These are phyloP conservation scores for Sepioteuthis lessoniana DNA, from an alignment of 2,888 invertebrate genomes.

Conservation along the genomic window DNA sequence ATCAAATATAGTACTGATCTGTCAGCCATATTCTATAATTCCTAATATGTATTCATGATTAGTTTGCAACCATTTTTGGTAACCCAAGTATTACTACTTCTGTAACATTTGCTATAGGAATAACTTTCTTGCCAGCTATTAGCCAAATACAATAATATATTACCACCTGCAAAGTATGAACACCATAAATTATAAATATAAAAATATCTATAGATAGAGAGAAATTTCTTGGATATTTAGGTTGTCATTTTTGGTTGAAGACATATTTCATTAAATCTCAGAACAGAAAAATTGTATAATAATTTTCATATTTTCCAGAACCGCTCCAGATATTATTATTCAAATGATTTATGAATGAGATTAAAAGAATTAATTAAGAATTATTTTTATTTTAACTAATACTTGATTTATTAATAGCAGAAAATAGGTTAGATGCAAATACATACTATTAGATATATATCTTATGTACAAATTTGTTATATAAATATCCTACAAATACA, in stretches of 20 bases:
- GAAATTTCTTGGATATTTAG: neutral
- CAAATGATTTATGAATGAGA: neutral
- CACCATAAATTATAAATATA: neutral
- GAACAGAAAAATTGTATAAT: neutral
- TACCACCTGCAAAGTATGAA: neutral
- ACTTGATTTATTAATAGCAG: neutral
- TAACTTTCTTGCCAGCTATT: neutral
- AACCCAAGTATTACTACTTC: neutral
- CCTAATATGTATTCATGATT: conserved; percentile 33
- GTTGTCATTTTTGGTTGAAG: neutral
- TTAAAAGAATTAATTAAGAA: too few relatives aligned
- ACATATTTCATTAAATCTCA: neutral
- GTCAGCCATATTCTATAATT: conserved; percentile 33
- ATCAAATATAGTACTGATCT: conserved; percentile 20
- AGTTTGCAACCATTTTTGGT: conserved; percentile 33
- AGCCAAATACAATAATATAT: neutral
- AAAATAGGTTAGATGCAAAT: neutral
- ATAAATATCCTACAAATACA: too few relatives aligned
- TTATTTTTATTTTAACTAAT: neutral
- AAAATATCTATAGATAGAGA: neutral
- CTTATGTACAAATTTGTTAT: too few relatives aligned
- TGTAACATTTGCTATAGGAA: neutral
- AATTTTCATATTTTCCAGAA: neutral
- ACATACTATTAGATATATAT: neutral
- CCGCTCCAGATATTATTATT: neutral